phyloP scores from a whole-genome alignment of 2,888 invertebrate genomes.

The Epistrophella euchroma region DNA sequence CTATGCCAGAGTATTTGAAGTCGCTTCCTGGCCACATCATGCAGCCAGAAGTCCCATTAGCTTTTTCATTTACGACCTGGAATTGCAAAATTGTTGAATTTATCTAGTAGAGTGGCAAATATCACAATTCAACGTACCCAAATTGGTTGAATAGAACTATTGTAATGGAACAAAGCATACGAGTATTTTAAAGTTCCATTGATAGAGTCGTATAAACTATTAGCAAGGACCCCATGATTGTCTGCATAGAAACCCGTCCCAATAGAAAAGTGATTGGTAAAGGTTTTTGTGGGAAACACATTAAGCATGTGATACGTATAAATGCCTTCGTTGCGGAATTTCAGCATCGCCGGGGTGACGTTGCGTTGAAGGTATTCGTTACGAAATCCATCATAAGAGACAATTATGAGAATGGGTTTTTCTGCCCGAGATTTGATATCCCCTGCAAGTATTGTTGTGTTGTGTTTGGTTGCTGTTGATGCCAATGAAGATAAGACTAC shows the following conservation, averaged over 20 bases:
- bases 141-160: constrained; percentile 85
- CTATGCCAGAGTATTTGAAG: constrained; percentile 84
- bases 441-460: not conserved
- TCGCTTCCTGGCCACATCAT: constrained; percentile 90
- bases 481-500: constrained; percentile 6
- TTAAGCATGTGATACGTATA: constrained; percentile 86
- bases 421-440: not conserved
- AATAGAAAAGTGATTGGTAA: constrained; percentile 89
- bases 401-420: constrained; percentile 59
- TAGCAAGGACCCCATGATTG: constrained; percentile 88
- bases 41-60: constrained; percentile 86
- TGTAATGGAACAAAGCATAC: constrained; percentile 85
- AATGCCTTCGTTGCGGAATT: constrained; percentile 85
- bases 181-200: constrained; percentile 78
- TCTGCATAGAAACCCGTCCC: constrained; percentile 89
- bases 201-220: constrained; percentile 85
- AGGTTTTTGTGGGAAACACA: constrained; percentile 89
- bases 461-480: constrained; percentile 17
- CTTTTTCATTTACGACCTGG: constrained; percentile 84
- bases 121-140: constrained; percentile 84
- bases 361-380: constrained; percentile 87
- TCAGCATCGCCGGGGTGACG: constrained; percentile 86
- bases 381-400: constrained; percentile 89
- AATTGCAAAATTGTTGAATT: not conserved
- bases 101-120: not conserved